Base-by-base conservation (phyloP, 2,113 vertebrate species). In the Neodontobutis hainanensis region DNA sequence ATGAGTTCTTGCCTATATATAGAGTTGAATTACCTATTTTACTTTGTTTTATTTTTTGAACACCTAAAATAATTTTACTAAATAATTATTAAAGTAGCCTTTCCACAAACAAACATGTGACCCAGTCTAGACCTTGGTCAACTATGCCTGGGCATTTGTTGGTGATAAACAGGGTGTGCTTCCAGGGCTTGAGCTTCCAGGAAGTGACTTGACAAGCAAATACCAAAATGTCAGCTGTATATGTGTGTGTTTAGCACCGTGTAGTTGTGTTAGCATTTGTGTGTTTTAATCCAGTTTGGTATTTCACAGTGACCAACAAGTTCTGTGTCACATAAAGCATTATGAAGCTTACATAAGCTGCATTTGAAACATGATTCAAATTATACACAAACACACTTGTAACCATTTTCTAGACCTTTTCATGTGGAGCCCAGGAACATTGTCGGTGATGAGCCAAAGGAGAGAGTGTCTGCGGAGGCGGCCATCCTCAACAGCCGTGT, bases 401-500 rank as follows among this genome's bases (percentile, higher is more conserved):
- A 55, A 79, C 57, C 62, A 57, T 35, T 59, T 63, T 75, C 70
- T 12, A 99, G 97, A 75, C 97, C 97, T 34, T 99, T 99, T 85
- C 90, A 95, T 4, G 94, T 99, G 65, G 96, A 98, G 77, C 96
- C 94, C 11, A 93, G 92, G 68, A 95, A 96, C 85, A 96, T 99
- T 42, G 92, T 97, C 15, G 93, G 89, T 3, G 79, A 92, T 42
- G 91, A 92, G 50, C 91, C 87, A 0, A 80, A 77, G 78, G 95
- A 96, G 62, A 91, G 92, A 68, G 93, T 97, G 57, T 95, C 95
- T 2, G 92, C 94, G 1, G 93, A 96, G 79, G 97, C 97, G 5
- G 93, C 97, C 36, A 94, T 94, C 53, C 93, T 99, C 87, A 97
- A 94, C 89, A 98, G 96, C 81, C 86, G 96, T 84, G 94, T 99